phyloP scores from a whole-genome alignment of 2,113 vertebrate species.

The Elephas maximus region DNA sequence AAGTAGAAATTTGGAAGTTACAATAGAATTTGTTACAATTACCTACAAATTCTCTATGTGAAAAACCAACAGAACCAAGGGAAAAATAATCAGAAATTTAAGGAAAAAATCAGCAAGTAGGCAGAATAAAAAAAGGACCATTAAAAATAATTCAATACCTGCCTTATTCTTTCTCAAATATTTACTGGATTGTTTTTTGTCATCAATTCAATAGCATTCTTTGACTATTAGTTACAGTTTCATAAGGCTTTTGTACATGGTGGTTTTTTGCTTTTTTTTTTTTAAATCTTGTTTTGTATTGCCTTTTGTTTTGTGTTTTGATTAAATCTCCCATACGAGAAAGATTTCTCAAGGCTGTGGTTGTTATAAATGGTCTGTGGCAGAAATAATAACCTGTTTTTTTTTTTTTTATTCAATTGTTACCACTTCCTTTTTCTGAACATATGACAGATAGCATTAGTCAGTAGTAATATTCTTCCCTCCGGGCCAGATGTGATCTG shows the following conservation, averaged over 20 bases:
- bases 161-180: background rate
- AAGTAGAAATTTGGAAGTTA: conserved; percentile 10
- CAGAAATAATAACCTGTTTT: conserved; percentile 12
- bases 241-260: background rate
- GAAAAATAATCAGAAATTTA: background rate
- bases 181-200: conserved; percentile 24
- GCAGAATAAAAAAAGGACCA: background rate
- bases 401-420: background rate
- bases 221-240: conserved; percentile 54
- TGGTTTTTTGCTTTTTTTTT: background rate
- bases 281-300: background rate
- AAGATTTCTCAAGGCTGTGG: background rate
- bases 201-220: background rate
- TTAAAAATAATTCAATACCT: conserved; percentile 3
- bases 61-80: background rate
- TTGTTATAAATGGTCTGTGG: background rate
- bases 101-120: background rate
- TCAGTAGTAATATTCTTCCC: background rate
- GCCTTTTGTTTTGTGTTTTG: background rate
- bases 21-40: background rate
- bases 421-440: background rate
- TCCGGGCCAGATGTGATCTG: background rate
- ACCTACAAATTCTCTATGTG: background rate
- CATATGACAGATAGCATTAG: background rate
- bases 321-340: background rate